Base-by-base conservation (phyloP, 2,888 invertebrate genomes). In the Ctenicera cuprea region DNA sequence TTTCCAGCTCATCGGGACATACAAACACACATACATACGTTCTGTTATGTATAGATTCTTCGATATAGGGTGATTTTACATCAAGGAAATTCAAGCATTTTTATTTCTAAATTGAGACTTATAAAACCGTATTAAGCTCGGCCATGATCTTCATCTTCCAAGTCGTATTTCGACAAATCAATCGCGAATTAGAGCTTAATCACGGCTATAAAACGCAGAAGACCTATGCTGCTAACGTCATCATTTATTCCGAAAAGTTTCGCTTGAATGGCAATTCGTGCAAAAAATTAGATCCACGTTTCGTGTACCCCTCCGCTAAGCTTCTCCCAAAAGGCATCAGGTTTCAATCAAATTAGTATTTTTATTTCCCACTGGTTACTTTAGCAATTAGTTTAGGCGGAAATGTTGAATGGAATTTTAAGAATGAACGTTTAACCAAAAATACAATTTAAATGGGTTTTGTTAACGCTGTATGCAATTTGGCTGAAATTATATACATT, bases 111-210 rank as follows among this genome's bases (percentile, higher is more conserved):
- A 41, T 43, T 43, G 14, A 16, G 14, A 14, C 43, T 43, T 14
- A 16, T 16, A 3, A 38, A 43, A 16, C 18, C 9, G 9, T 7
- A 18, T 48, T n/a, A 45, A 45, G n/a, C 11, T n/a, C 43, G 14
- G 14, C 2, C 48, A 48, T 48, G 16, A 48, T 2, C 14, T 16
- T 43, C 2, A 14, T 2, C 14, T n/a, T 43, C 14, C 1, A 5
- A 48, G 3, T 16, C 43, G 48, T 48, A 48, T 16, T 48, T 5
- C 48, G 7, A 48, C 48, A 48, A 48, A 48, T 48, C 48, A 48
- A 48, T 18, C 7, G 8, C 18, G 48, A 48, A 48, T 48, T 48
- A 48, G 16, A 45, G 43, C 43, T 48, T 48, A 20, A 48, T 48
- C 20, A 48, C 9, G 14, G 43, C 43, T 14, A 14, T 45, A 45